Base-by-base conservation (phyloP, 1,140 invertebrate genomes). In the Reticulitermes speratus region DNA sequence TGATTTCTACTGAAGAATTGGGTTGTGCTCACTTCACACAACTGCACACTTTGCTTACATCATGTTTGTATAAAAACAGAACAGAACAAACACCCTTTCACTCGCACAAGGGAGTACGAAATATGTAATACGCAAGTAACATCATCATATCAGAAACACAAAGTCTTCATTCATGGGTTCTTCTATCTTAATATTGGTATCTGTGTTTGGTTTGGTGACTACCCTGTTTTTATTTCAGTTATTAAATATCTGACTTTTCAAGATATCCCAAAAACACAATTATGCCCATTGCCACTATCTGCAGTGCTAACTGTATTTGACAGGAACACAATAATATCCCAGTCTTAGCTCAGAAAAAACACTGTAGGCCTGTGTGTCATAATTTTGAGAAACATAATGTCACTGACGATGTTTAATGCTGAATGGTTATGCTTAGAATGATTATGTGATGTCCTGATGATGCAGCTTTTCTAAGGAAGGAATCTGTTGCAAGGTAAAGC, bases 191-290 rank as follows among this genome's bases (percentile, higher is more conserved):
- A n/a, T 75, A 75, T 30, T 75, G 65, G 65, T 75, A 75, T 75
- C n/a, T 30, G 7, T 75, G 65, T 75, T 84, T 86, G 82, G 85
- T 86, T 82, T 82, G 85, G 85, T 86, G 75, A 86, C 85, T 86
- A 86, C 85, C 85, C 85, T 86, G 85, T 86, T 86, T 86, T 83
- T 82, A 75, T 75, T 12, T 75, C 7, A 75, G n/a, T 75, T 75
- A 75, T 75, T 75, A 75, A 75, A 75, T 75, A 75, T 75, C n/a
- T 75, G 7, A 75, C 9, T 65, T 65, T 65, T 30, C 65, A 30
- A 75, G n/a, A 75, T 75, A 75, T 75, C n/a, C 9, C 65, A 75
- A 75, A 14, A 75, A 11, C 65, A 30, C 65, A 75, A 75, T 75
- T 75, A 75, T 9, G 3, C n/a, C 65, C 8, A 14, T 30, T 75